Percentiles rank a stretch among this genome's conserved stretches.
Conservation (phyloP, 2,888 invertebrate species). For the Scrobipalpa costella region DNA sequence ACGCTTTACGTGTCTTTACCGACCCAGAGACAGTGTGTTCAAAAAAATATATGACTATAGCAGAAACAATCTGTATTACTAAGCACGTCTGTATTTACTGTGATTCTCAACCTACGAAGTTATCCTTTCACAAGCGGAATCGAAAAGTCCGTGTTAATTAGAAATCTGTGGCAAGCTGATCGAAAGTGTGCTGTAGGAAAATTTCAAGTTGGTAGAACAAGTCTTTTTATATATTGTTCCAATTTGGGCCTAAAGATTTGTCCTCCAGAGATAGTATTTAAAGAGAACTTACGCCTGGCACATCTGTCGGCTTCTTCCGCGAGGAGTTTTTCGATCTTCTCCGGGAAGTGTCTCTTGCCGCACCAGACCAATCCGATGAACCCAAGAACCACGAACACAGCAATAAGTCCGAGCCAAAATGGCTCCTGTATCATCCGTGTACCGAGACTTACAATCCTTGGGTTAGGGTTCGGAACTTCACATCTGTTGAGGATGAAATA, state of each 20-base stretch:
- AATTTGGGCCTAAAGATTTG: constrained; percentile 60
- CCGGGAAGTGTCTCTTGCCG: constrained; percentile 92
- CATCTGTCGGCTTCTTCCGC: constrained; percentile 90
- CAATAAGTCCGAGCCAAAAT: constrained; percentile 93
- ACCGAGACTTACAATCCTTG: constrained; percentile 81
- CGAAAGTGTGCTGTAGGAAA: constrained; percentile 33
- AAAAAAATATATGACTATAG: constrained; percentile 67
- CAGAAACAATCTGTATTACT: constrained; percentile 56
- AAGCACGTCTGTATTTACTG: constrained; percentile 55
- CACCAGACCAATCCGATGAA: constrained; percentile 91
- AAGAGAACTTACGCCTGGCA: constrained; percentile 81
- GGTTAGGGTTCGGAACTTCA: constrained; percentile 84
- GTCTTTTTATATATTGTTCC: constrained; percentile 36
- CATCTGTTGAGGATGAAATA: constrained; percentile 69
- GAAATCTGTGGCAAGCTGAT: constrained; percentile 46
- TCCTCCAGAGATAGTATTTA: constrained; percentile 42
- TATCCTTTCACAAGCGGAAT: constrained; percentile 27
- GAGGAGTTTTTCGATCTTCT: constrained; percentile 90
- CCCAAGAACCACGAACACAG: constrained; percentile 89
- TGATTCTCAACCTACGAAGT: constrained; percentile 39
- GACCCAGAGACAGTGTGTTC: constrained; percentile 69
- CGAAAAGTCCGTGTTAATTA: constrained; percentile 28
- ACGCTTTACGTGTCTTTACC: constrained; percentile 73
- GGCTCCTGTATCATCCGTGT: constrained; percentile 93
- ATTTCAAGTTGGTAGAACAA: constrained; percentile 38